Evolutionary conservation across 2,113 vertebrate species (phyloP), one percentile per base, ranked within the genome.

Genomic region (Ia io): DNA sequence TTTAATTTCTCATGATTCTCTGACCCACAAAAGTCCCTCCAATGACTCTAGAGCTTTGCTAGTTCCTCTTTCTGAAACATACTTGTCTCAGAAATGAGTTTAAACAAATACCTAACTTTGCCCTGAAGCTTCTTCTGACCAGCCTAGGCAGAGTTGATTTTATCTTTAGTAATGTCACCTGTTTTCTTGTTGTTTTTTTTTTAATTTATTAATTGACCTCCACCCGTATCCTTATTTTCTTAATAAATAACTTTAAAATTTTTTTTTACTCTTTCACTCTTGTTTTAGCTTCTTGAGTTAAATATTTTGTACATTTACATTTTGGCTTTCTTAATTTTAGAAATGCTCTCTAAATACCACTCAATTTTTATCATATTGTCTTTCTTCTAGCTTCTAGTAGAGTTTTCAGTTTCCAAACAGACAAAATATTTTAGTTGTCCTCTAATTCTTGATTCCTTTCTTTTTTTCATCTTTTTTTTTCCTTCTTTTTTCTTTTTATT

Each of bases 321-420:
- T 95, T 42, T 61, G 25, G 25, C 42, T 77, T 61, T 88, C 59
- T 92, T 92, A 12, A 8, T 82, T 93, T 96, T 30, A 77, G 25
- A 82, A 88, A 25, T 78, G 32, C 16, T 37, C 61, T 56, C 22
- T 67, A 82, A 83, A 71, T 56, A 28, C 2, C 9, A 40, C 18
- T n/a, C 69, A 40, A 17, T 73, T 61, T 74, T 65, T 11, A 76
- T 67, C 17, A 30, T 25, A 42, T 35, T 80, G 88, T 82, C n/a
- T 86, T 49, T 18, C 42, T 74, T 84, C 77, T 73, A 88, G 51
- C 67, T 95, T 87, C 53, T 42, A 44, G 25, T 47, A 40, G 22
- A 70, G 30, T 69, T 91, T 88, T 93, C 47, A 32, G 18, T 76
- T 79, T 65, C 37, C 9, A 84, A 92, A 53, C 6, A 56, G 12